Base-by-base conservation (phyloP, 2,888 invertebrate species). In the Pegoplata infirma region DNA sequence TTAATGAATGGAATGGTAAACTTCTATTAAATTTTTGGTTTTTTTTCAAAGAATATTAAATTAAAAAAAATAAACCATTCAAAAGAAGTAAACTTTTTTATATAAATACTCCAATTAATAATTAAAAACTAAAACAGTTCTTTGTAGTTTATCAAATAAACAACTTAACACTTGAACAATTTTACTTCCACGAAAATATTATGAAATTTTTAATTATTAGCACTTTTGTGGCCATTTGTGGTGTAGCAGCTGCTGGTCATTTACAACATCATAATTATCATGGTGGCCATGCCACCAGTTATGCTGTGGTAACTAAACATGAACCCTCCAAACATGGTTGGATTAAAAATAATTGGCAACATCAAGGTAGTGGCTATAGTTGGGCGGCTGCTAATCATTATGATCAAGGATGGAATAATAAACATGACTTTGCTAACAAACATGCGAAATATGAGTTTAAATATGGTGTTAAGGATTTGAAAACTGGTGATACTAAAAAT, bases 401-500 rank as follows among this genome's bases (percentile, higher is more conserved):
- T 12, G 67, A 19, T 16, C 49, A 91, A 72, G 46, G 59, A 17
- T 83, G 81, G 23, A 73, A 80, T 40, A 73, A 80, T 40, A 53
- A 84, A 14, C 61, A 82, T 5, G 80, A 91, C 47, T 80, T 90
- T 25, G 67, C 85, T 75, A 80, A 89, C 83, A 86, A 87, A 21
- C 85, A 90, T 82, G 90, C 90, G 44, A 90, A 90, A 82, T 90
- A 90, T 77, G 84, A 87, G 14, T 91, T 90, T 81, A 89, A 90
- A 75, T 91, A 91, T 81, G 90, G 90, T 2, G 91, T 91, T 14
- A 89, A 90, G 80, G 91, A 91, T 80, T 85, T 87, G 0, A 90
- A 90, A 28, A 91, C 91, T 1, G 91, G 90, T 1, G 91, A 91
- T 76, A 87, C 89, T 16, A 91, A 91, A 83, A 88, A 89, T 76